Evolutionary conservation across 2,888 invertebrate species (phyloP), one percentile per base, ranked within the genome.

Genomic region (Lucinisca nassula): DNA sequence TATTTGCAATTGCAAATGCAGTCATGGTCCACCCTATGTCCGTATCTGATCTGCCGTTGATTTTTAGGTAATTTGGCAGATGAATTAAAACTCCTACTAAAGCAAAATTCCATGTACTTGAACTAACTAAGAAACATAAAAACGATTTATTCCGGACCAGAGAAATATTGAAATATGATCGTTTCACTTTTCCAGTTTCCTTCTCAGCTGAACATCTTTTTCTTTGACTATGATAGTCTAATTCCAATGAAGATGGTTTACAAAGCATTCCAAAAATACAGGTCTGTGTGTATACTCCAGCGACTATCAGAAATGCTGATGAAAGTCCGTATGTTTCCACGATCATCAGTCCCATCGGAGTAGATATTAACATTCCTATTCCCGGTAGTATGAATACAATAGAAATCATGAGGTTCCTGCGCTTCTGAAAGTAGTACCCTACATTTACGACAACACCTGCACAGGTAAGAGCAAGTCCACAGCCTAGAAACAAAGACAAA

Each of bases 361-460:
- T 87, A 12, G 90, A 85, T 27, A 83, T 45, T 14, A 91, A 85
- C 85, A 91, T 91, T 12, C 86, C 90, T 10, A 90, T n/a, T 21
- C 91, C 92, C 0, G 89, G 83, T 14, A 85, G 76, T 1, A 81
- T 14, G 27, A 89, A 89, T 2, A 82, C 82, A 10, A 72, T 12
- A 10, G 89, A 84, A 3, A 89, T 73, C 21, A 84, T 81, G 1
- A 75, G 35, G 32, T 87, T 79, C 24, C 87, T 79, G 37, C 83
- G 75, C 38, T 82, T 84, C 21, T 87, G 70, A 76, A 92, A 92
- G 77, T 91, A 91, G 74, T 86, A 92, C 0, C 92, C 91, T 2
- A 89, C 45, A 12, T 78, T 84, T 30, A 91, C 85, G 27, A 91
- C 80, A 32, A 85, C 45, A 0, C 91, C 90, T 0, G 90, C 73